These are phyloP conservation scores for Carcinoscorpius rotundicauda DNA, from an alignment of 1,140 invertebrate genomes.

Conservation along the genomic window DNA sequence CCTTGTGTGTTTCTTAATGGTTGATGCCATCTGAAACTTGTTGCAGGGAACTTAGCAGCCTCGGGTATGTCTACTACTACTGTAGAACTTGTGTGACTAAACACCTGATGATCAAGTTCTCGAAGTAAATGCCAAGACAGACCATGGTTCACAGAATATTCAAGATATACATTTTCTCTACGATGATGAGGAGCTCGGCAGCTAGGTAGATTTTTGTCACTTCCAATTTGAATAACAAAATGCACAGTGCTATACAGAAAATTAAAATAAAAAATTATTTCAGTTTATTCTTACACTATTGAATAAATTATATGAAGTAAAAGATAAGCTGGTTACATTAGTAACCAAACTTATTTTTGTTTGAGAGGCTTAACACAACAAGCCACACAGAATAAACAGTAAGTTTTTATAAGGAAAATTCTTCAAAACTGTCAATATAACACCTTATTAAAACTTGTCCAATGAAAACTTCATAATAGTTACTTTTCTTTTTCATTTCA, in stretches of 20 bases:
- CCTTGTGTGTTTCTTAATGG: slow-evolving; percentile 30
- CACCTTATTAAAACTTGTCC: no score
- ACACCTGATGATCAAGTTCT: slow-evolving; percentile 29
- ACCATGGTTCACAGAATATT: slow-evolving; percentile 26
- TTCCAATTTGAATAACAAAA: slow-evolving; percentile 22
- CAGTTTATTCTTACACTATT: neutral
- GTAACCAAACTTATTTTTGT: no score
- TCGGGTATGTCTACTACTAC: slow-evolving; percentile 30
- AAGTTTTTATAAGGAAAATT: no score
- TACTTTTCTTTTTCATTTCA: no score
- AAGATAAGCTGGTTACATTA: slow-evolving; percentile 14
- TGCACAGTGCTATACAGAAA: slow-evolving; percentile 13
- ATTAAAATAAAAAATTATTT: slow-evolving; percentile 1
- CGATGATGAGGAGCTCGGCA: slow-evolving; percentile 29
- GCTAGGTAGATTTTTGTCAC: slow-evolving; percentile 11
- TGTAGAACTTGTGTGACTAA: slow-evolving; percentile 27
- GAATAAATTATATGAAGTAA: slow-evolving; percentile 5
- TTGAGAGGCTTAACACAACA: no score
- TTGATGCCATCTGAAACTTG: slow-evolving; percentile 38
- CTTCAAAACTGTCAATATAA: no score
- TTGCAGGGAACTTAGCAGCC: slow-evolving; percentile 31
- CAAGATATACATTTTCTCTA: slow-evolving; percentile 17
- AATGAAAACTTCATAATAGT: no score
- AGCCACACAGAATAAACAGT: no score
- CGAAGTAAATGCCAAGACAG: slow-evolving; percentile 32